Conservation (phyloP, 2,888 invertebrate genomes). For the Diarsia mendica region DNA sequence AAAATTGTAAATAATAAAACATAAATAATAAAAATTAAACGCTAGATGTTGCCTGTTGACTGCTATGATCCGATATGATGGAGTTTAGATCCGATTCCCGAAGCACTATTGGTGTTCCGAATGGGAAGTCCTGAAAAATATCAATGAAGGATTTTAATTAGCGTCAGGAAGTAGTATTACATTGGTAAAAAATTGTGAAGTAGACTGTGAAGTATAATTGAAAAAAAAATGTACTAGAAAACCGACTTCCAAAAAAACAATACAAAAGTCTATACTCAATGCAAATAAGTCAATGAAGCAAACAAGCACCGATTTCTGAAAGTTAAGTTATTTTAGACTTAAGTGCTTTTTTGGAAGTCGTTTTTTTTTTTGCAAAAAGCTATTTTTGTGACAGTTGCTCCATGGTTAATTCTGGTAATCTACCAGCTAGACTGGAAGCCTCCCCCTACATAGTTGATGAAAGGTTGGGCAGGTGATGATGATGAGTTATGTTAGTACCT, state of each 20-base stretch:
- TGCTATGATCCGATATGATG: slow-evolving; percentile 87
- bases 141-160: not conserved
- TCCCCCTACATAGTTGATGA: not conserved
- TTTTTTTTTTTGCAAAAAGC: too few relatives aligned
- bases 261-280: too few relatives aligned
- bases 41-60: slow-evolving; percentile 88
- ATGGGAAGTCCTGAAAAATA: slow-evolving; percentile 85
- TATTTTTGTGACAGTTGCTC: too few relatives aligned
- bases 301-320: too few relatives aligned
- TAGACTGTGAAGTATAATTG: not conserved
- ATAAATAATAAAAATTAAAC: slow-evolving; percentile 72
- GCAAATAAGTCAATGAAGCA: too few relatives aligned
- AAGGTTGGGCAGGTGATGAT: not conserved
- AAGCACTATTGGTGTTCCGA: slow-evolving; percentile 86
- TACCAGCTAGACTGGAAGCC: too few relatives aligned
- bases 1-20: slow-evolving; percentile 11
- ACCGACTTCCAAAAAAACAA: too few relatives aligned
- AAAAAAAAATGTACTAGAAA: not conserved
- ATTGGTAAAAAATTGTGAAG: not conserved
- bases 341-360: too few relatives aligned
- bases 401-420: too few relatives aligned
- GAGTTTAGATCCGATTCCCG: slow-evolving; percentile 87
- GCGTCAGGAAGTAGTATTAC: not conserved
- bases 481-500: slow-evolving; percentile 55
- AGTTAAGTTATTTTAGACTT: too few relatives aligned